A percentile compares a stretch with the other conserved stretches of the same genome.
Conservation (phyloP, 1,140 invertebrate species). For the Drosophila nebulosa region DNA sequence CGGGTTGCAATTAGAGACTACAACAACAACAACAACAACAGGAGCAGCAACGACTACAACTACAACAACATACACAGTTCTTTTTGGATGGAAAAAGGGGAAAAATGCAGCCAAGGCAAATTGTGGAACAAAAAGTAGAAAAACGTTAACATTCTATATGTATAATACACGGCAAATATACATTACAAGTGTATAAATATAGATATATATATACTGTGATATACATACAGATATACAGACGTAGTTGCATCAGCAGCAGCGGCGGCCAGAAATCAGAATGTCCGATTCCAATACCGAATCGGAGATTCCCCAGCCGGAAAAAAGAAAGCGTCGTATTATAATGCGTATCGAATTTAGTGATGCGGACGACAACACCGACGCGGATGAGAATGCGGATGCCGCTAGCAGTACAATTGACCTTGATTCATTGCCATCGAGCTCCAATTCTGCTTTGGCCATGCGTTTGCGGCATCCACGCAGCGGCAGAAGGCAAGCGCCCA, state of each 20-base stretch:
- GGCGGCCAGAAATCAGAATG: constrained; percentile 52
- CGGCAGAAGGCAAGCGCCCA: neutral
- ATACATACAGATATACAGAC: constrained; percentile 42
- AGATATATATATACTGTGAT: constrained; percentile 38
- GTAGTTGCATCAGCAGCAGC: constrained; percentile 71
- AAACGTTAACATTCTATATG: constrained; percentile 25
- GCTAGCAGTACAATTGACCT: constrained; percentile 32
- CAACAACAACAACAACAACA: neutral
- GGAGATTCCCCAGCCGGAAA: constrained; percentile 46
- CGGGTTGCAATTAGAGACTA: constrained; percentile 42
- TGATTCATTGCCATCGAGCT: constrained; percentile 33
- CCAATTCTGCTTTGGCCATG: constrained; percentile 13
- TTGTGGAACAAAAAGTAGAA: neutral
- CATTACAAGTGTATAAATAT: constrained; percentile 34
- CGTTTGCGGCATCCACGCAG: constrained; percentile 10
- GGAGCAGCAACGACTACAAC: neutral
- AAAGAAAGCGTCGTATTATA: constrained; percentile 69
- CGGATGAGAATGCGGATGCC: constrained; percentile 25
- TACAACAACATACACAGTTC: neutral
- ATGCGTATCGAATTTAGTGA: constrained; percentile 80
- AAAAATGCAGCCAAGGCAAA: constrained; percentile 24
- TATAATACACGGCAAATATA: constrained; percentile 27
- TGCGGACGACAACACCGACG: constrained; percentile 53
- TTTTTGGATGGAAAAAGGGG: neutral
- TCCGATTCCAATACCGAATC: constrained; percentile 57